Percentiles rank a stretch among this genome's conserved stretches.
Conservation (phyloP, 2,797 vertebrate genomes). For the Lophotriccus pileatus region DNA sequence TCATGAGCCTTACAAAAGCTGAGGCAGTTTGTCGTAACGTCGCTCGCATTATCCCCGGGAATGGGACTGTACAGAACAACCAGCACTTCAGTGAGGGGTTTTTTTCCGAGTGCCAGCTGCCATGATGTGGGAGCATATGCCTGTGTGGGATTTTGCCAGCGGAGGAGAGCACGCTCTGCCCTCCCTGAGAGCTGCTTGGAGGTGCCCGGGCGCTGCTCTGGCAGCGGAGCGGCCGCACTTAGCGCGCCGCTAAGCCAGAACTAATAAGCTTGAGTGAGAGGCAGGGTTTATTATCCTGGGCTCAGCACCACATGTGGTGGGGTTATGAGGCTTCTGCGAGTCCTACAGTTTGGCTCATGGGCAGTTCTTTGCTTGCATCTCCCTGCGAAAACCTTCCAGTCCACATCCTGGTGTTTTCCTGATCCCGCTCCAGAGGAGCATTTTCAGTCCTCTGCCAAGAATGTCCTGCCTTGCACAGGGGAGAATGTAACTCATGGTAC, state of each 20-base stretch:
- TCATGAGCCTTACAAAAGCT: neutral
- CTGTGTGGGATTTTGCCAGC: constrained; percentile 43
- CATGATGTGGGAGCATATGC: constrained; percentile 42
- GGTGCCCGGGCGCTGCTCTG: neutral
- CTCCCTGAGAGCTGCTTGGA: constrained; percentile 26
- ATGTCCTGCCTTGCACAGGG: neutral
- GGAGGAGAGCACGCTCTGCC: neutral
- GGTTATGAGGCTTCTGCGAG: neutral
- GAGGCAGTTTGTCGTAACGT: neutral
- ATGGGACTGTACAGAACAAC: neutral
- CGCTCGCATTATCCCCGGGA: neutral
- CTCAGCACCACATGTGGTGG: neutral
- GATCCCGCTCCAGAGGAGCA: neutral
- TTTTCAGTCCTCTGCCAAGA: neutral
- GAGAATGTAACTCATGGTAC: neutral
- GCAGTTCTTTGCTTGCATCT: neutral
- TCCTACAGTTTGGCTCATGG: rapidly evolving
- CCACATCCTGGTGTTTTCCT: neutral
- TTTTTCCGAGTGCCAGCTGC: constrained; percentile 37
- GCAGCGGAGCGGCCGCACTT: constrained; percentile 24
- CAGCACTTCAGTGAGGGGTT: constrained; percentile 21
- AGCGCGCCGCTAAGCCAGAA: constrained; percentile 26
- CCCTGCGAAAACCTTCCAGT: neutral
- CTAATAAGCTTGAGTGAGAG: constrained; percentile 22
- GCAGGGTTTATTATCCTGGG: neutral